Base-by-base conservation (phyloP, 2,113 vertebrate species). In the Anolis sagrei region DNA sequence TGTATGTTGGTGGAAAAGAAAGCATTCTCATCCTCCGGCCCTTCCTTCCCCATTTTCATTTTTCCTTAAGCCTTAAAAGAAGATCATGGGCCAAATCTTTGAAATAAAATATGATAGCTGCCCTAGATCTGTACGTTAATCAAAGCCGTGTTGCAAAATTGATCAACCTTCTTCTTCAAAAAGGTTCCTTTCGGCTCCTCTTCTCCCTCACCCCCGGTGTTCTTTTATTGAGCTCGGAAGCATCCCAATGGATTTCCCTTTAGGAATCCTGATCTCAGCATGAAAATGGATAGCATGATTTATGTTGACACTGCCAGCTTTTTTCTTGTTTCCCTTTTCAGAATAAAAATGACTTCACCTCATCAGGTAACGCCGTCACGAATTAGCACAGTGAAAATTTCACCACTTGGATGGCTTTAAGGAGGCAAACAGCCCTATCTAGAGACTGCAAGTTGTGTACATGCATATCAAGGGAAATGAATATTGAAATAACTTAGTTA, bases 181-280 rank as follows among this genome's bases (percentile, higher is more conserved):
- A 91, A 9, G 79, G 23, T 61, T 18, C 62, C 62, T 51, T 76
- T 76, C 13, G 7, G 74, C 48, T 61, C n/a, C n/a, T 18, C 44
- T 5, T 49, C 2, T 32, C 49, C 25, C 1, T 10, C 16, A 8
- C n/a, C 54, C 48, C 32, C 54, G 54, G 93, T 94, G 84, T 92
- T 94, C 93, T 93, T 54, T 92, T 94, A 86, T 9, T 74, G 93
- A 91, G 90, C 76, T 85, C 85, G 93, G 92, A 93, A 81, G 1
- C 49, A 82, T 96, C 95, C 94, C 95, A 76, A 76, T 90, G 92
- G 89, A 85, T 93, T 76, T 93, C 92, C 95, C 95, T 95, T 88
- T 89, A 94, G 95, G 96, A 95, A 92, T 92, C 92, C 89, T 89
- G 95, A 96, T 96, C 95, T 96, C 91, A 4, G 90, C 89, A 93